A percentile compares a stretch with the other conserved stretches of the same genome.
Conservation (phyloP, 1,140 invertebrate species). For the Bombus sibiricus region DNA sequence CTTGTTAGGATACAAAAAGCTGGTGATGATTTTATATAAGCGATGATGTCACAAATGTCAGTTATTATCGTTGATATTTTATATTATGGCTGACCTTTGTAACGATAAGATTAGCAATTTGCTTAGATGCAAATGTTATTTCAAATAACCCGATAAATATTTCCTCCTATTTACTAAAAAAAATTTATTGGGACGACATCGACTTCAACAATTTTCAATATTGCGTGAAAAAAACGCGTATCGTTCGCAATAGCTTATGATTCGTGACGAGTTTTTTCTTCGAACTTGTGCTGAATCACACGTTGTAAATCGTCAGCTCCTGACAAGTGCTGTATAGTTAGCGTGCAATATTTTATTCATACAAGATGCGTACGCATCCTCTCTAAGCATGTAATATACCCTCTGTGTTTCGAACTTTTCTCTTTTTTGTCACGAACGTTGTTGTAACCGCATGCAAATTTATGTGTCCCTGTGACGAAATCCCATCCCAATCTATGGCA, state of each 20-base stretch:
- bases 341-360: constrained; percentile 54
- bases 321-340: constrained; percentile 33
- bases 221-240: neutral
- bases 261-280: constrained; percentile 52
- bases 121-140: constrained; percentile 17
- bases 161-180: neutral
- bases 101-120: constrained; percentile 47
- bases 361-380: neutral
- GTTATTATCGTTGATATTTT: constrained; percentile 49
- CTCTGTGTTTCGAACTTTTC: neutral
- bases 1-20: neutral
- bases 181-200: neutral
- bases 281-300: constrained; percentile 56
- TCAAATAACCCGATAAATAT: neutral
- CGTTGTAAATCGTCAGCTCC: constrained; percentile 43
- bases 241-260: constrained; percentile 13
- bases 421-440: neutral
- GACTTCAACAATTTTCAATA: neutral
- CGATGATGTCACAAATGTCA: constrained; percentile 51
- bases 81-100: constrained; percentile 45
- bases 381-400: constrained; percentile 23
- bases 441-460: constrained; percentile 3
- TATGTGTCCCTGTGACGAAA: constrained; percentile 16
- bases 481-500: constrained; percentile 1
- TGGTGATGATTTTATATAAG: neutral